Base-by-base conservation (phyloP, 2,113 vertebrate species). In the Lampris incognitus region DNA sequence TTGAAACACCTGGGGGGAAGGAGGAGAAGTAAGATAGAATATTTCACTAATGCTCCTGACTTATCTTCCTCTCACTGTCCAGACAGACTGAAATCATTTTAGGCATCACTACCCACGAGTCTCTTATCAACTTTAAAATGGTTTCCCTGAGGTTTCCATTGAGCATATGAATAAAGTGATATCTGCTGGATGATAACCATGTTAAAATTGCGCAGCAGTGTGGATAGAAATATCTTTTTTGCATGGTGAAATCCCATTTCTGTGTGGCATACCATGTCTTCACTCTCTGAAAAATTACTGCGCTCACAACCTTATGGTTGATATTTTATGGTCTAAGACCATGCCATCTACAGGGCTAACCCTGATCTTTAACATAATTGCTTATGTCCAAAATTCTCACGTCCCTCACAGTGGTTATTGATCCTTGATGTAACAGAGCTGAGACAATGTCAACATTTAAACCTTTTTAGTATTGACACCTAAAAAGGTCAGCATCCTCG, bases 51-150 rank as follows among this genome's bases (percentile, higher is more conserved):
- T 9, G 61, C 37, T 77, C 62, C 57, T 0, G 46, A 83, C 78
- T 86, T 46, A 61, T 72, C 69, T 83, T 74, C 72, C 72, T 76
- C 81, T 86, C 84, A 69, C 59, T 56, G 66, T 80, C 64, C 90
- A 82, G 84, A 79, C 57, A 66, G 85, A 86, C 83, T 68, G 51
- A 88, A 92, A 94, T 93, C 87, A 92, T 94, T 93, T 94, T 91
- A 94, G 87, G 92, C 90, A 89, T 93, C 88, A 74, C 93, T 89
- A 89, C 87, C 89, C 87, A 88, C 77, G 69, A 84, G 81, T 85
- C 83, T 85, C 89, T 89, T 92, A 92, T 92, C 86, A 91, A 89
- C 88, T 91, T 55, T 90, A 89, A 90, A 92, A 93, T 90, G 80
- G 83, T 84, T 89, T 87, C 88, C 85, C 82, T 2, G 69, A 90